These are phyloP conservation scores for Pachyramphus minor DNA, from an alignment of 2,113 vertebrate species.

Conservation along the genomic window DNA sequence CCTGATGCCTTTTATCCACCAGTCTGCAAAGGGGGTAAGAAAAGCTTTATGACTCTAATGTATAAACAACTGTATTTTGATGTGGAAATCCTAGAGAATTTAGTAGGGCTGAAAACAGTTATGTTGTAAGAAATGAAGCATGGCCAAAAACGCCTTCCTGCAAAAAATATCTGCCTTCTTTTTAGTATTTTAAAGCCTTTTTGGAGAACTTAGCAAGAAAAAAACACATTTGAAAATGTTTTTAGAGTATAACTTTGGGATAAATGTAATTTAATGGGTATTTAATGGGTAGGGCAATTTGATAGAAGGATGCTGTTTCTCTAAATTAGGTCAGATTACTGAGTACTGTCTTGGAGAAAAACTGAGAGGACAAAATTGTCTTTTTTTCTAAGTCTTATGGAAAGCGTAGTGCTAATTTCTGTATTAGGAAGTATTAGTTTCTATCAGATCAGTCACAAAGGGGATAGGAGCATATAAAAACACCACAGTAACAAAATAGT, in stretches of 20 bases:
- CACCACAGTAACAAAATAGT: neutral
- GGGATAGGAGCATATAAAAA: neutral
- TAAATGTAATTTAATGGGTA: neutral
- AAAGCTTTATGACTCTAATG: neutral
- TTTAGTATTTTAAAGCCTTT: neutral
- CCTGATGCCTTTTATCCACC: conserved; percentile 77
- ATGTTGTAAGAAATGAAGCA: rapidly evolving
- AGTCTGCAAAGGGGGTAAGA: conserved; percentile 74
- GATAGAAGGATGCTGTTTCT: neutral
- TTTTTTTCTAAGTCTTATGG: neutral
- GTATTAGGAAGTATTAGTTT: neutral
- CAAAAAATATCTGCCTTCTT: neutral
- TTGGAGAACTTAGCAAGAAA: neutral
- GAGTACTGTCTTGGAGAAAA: neutral
- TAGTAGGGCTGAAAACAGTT: neutral
- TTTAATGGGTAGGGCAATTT: neutral
- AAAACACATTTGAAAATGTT: neutral
- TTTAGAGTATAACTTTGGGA: neutral
- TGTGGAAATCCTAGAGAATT: neutral
- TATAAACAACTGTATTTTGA: neutral
- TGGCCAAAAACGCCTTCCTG: neutral
- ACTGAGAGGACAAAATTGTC: neutral
- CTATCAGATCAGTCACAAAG: neutral
- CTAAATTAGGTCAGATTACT: neutral
- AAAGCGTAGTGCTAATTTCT: neutral